phyloP scores from a whole-genome alignment of 2,888 invertebrate species.

The Chirona hameri region DNA sequence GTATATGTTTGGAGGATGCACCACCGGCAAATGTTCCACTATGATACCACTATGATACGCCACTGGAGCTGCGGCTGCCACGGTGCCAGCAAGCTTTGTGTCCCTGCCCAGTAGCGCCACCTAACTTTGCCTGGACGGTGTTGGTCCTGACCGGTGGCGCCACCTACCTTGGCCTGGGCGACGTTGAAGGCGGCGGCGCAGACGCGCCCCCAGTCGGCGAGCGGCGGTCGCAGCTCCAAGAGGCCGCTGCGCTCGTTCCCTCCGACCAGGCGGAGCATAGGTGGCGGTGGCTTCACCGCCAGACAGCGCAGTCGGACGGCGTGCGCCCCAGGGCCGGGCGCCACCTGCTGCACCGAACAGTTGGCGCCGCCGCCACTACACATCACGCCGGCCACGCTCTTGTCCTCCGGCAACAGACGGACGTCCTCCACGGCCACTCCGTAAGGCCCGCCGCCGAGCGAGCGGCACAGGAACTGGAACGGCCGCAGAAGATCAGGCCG shows the following conservation, averaged over 20 bases:
- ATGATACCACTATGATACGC: too few species aligned
- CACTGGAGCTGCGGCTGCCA: too few species aligned
- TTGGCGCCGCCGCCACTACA: background rate
- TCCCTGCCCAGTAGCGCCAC: too few species aligned
- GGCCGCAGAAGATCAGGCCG: too few species aligned
- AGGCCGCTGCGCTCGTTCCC: background rate
- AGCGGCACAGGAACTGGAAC: background rate
- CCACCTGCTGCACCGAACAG: background rate
- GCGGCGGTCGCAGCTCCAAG: slow-evolving; percentile 27
- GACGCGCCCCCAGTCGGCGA: background rate
- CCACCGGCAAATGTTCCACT: too few species aligned
- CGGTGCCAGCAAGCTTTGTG: too few species aligned
- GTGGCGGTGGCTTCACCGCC: background rate
- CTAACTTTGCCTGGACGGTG: too few species aligned
- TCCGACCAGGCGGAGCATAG: background rate
- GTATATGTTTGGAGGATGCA: too few species aligned
- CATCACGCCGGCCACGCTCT: background rate
- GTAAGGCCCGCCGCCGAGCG: background rate
- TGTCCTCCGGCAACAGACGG: background rate
- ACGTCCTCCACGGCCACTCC: background rate
- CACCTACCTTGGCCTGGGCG: background rate
- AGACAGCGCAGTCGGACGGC: background rate
- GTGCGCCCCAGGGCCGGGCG: background rate
- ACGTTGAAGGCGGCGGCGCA: background rate
- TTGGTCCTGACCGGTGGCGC: too few species aligned